Base-by-base conservation (phyloP, 2,888 invertebrate genomes). In the Latrodectus elegans region DNA sequence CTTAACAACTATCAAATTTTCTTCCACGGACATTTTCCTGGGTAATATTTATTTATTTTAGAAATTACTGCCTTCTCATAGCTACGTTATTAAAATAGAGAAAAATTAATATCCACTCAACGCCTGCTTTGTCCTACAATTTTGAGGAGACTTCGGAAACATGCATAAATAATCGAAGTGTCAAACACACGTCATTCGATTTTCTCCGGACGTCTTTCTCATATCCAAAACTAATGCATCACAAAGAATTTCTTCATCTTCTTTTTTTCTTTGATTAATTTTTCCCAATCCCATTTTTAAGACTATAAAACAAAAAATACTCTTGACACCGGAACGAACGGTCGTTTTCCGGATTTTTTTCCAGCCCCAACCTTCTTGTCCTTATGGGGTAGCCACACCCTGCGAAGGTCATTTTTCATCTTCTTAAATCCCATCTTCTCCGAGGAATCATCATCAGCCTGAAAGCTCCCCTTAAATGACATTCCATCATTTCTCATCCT, bases 381-480 rank as follows among this genome's bases (percentile, higher is more conserved):
- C n/a, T 60, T 6, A 60, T 12, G 60, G 60, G 60, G 60, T n/a
- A 60, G n/a, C 60, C 60, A 60, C 60, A 60, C 60, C 60, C 60
- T 15, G 60, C n/a, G 12, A 38, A n/a, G 60, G 60, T 60, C 60
- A 60, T 60, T 60, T n/a, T 60, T 60, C 60, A 60, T 60, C 60
- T 60, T 60, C 60, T 60, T 60, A 51, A 71, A 51, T 71, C 65
- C 67, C 81, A 67, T 67, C 72, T 60, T 60, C 60, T 38, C 64
- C 67, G 17, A 78, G 67, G 71, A 87, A 87, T 81, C 86, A 87
- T 77, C 84, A 84, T 76, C 76, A 78, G 67, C 65, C 53, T 67
- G 67, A 78, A 78, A 78, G 78, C 64, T 72, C 71, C 60, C 72
- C 60, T 73, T 75, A 82, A 87, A 81, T 87, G 86, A 87, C 86